Evolutionary conservation across 1,140 invertebrate species (phyloP).

Genomic region (Dreissena rostriformis): DNA sequence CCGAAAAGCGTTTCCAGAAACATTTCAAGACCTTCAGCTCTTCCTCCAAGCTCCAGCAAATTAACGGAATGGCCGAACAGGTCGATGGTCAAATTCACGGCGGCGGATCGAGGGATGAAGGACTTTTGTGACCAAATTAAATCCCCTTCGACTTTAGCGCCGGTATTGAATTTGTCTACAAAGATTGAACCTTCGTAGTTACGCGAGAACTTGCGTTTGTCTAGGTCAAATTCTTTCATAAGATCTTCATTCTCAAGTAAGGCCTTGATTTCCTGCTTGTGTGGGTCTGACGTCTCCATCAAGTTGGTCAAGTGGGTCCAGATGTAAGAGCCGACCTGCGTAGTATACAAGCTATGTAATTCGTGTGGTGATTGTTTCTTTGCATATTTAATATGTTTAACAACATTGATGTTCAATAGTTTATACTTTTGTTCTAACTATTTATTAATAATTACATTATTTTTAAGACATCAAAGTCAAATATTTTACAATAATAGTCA

Average conservation of each 20-base stretch:
- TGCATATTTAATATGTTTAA: no score
- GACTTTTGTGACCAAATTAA: constrained; percentile 95
- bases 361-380: no score
- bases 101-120: constrained; percentile 90
- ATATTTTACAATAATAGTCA: no score
- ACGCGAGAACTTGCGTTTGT: constrained; percentile 92
- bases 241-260: constrained; percentile 89
- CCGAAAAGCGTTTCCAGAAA: constrained; percentile 91
- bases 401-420: no score
- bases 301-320: constrained; percentile 96
- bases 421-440: no score
- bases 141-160: constrained; percentile 77
- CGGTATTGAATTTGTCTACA: constrained; percentile 74
- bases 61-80: constrained; percentile 93
- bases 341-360: background rate
- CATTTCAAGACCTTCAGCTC: constrained; percentile 93
- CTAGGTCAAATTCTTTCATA: constrained; percentile 89
- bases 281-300: constrained; percentile 92
- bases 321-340: constrained; percentile 92
- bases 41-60: constrained; percentile 90
- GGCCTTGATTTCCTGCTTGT: constrained; percentile 91
- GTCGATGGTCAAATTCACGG: constrained; percentile 91
- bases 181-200: constrained; percentile 87
- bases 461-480: no score
- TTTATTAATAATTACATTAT: no score